Percentiles rank a stretch among this genome's conserved stretches.
Conservation (phyloP, 2,113 vertebrate genomes). For the Tichodroma muraria region DNA sequence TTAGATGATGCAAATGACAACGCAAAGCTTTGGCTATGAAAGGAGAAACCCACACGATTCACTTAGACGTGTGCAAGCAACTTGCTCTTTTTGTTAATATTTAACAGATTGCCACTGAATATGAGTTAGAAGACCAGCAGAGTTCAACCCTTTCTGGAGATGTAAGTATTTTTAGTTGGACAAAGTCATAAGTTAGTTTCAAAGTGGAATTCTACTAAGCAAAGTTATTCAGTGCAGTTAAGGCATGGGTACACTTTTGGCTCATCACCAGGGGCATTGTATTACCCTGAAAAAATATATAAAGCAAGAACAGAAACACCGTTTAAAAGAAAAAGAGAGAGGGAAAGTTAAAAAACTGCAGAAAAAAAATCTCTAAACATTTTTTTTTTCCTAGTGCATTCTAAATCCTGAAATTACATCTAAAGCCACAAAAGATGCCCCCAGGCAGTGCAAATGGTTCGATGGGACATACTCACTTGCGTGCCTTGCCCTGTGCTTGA, state of each 20-base stretch:
- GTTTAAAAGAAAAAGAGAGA: neutral
- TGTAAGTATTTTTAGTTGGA: neutral
- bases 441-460: neutral
- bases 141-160: neutral
- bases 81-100: neutral
- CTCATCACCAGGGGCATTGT: neutral
- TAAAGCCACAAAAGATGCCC: neutral
- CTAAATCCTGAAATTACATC: neutral
- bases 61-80: neutral
- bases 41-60: neutral
- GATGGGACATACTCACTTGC: slow-evolving; percentile 83
- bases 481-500: slow-evolving; percentile 89
- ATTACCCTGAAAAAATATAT: neutral
- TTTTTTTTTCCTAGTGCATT: neutral
- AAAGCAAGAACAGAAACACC: neutral
- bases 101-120: neutral
- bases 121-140: neutral
- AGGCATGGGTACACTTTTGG: neutral
- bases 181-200: neutral
- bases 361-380: neutral
- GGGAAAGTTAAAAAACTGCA: neutral
- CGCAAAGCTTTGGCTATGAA: neutral
- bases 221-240: neutral
- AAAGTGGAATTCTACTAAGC: neutral
- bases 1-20: slow-evolving; percentile 10